Conservation (phyloP, 1,140 invertebrate species). For the Pogonomyrmex californicus region DNA sequence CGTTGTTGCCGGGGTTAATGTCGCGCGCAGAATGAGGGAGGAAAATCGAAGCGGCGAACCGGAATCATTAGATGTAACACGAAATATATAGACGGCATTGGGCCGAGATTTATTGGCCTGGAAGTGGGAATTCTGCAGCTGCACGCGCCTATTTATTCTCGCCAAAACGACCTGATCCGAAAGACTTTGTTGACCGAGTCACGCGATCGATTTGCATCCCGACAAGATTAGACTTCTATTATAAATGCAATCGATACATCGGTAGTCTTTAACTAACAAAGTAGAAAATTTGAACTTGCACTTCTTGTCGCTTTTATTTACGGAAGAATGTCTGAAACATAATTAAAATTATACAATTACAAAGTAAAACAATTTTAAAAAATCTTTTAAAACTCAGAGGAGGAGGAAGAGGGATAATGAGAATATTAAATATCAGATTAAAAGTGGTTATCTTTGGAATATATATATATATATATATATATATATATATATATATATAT, state of each 20-base stretch:
- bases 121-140: conserved; percentile 63
- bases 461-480: too few species aligned
- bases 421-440: background rate
- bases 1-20: conserved; percentile 72
- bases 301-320: background rate
- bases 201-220: conserved; percentile 1
- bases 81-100: conserved; percentile 64
- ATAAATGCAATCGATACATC: background rate
- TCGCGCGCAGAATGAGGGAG: conserved; percentile 69
- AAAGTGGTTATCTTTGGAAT: background rate
- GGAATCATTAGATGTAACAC: conserved; percentile 75
- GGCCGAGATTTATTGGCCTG: conserved; percentile 69
- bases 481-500: too few species aligned
- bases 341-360: background rate
- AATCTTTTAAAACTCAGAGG: background rate
- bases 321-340: background rate
- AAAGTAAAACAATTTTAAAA: background rate
- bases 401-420: background rate
- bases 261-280: background rate
- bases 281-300: background rate
- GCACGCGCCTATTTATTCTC: conserved; percentile 59
- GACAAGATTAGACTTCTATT: conserved; percentile 25
- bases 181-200: conserved; percentile 23
- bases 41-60: conserved; percentile 59
- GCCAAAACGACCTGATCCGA: background rate